These are phyloP conservation scores for Montipora capricornis DNA, from an alignment of 64 coral and sea anemone genomes.

Conservation along the genomic window DNA sequence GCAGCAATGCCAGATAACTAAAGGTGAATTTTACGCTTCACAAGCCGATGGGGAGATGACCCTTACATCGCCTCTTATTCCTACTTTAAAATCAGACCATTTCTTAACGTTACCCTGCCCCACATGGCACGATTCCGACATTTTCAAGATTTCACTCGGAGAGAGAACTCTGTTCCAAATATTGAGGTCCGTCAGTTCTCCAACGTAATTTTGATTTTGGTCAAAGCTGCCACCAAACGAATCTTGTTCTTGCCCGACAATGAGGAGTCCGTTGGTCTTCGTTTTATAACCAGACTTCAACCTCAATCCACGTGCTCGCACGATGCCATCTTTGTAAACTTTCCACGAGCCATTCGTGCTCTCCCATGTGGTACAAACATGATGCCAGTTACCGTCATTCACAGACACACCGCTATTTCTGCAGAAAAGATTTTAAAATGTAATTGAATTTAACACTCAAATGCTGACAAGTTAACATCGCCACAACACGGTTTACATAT, in stretches of 20 bases:
- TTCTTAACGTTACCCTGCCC: background rate
- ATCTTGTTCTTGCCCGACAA: constrained; percentile 53
- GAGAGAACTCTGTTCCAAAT: constrained; percentile 56
- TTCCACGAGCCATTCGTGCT: constrained; percentile 36
- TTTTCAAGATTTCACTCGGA: background rate
- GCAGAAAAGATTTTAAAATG: background rate
- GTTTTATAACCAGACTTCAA: background rate
- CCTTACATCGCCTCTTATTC: constrained; percentile 15
- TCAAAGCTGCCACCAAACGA: constrained; percentile 19
- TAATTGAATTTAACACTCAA: no score
- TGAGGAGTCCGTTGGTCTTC: background rate
- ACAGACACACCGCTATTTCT: constrained; percentile 1
- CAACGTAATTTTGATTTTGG: background rate
- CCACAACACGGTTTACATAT: background rate
- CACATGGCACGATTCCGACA: constrained; percentile 16
- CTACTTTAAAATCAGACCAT: constrained; percentile 23
- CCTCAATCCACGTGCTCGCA: background rate
- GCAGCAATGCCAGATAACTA: no score
- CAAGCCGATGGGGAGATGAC: constrained; percentile 16
- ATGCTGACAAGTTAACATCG: no score
- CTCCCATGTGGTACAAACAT: constrained; percentile 51
- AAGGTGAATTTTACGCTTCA: background rate
- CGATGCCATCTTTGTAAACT: constrained; percentile 47
- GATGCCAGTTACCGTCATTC: constrained; percentile 66
- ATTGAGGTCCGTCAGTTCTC: constrained; percentile 41